Conservation (phyloP, 1,140 invertebrate genomes). For the Bombus vancouverensis region DNA sequence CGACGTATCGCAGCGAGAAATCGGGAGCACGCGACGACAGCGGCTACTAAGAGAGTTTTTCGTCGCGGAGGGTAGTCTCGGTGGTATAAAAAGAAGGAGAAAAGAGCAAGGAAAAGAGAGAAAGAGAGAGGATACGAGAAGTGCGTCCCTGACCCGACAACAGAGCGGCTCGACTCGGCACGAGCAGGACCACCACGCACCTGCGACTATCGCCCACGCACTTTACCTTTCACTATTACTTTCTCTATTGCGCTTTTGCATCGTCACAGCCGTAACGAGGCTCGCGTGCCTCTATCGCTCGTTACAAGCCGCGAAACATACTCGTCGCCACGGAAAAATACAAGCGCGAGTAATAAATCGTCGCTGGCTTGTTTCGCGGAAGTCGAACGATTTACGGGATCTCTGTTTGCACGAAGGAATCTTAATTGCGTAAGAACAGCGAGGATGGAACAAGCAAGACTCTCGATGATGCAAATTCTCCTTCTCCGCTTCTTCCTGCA, state of each 20-base stretch:
- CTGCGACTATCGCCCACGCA: slow-evolving; percentile 75
- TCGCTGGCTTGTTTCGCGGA: not conserved
- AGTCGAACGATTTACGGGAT: not conserved
- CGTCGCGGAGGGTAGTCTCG: not conserved
- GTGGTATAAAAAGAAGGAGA: too few relatives aligned
- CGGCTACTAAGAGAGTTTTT: not conserved
- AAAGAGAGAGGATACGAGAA: slow-evolving; percentile 6
- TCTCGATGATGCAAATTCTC: not conserved
- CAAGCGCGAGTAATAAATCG: not conserved
- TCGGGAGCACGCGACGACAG: not conserved
- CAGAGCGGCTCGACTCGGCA: not conserved
- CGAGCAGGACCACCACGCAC: slow-evolving; percentile 63
- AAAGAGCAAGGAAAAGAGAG: not conserved
- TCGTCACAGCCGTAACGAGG: slow-evolving; percentile 51
- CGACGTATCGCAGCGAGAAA: not conserved
- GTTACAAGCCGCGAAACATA: slow-evolving; percentile 1
- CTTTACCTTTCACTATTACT: slow-evolving; percentile 76
- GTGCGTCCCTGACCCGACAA: slow-evolving; percentile 48
- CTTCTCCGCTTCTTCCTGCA: not conserved
- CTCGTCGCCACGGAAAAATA: not conserved
- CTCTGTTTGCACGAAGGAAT: not conserved
- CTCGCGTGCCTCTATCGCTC: not conserved
- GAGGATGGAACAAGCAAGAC: not conserved
- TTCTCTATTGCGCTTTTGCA: slow-evolving; percentile 73
- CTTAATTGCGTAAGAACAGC: not conserved